These are phyloP conservation scores for Meteorus sp. DNA, from an alignment of 1,140 invertebrate genomes.

Conservation along the genomic window DNA sequence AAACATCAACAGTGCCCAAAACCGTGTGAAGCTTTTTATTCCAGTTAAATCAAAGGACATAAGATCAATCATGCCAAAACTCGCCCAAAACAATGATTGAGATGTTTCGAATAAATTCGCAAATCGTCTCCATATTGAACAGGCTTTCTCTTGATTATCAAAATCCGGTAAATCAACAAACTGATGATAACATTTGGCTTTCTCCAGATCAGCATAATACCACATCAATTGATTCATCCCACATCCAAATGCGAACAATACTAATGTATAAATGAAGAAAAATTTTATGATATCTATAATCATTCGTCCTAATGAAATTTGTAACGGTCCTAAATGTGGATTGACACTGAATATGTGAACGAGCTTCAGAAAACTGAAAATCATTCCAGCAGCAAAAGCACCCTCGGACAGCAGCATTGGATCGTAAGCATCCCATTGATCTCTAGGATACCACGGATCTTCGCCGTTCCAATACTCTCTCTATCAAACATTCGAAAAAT, in stretches of 20 bases:
- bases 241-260: slow-evolving; percentile 87
- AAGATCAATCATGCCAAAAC: slow-evolving; percentile 88
- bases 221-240: slow-evolving; percentile 91
- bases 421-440: slow-evolving; percentile 91
- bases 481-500: slow-evolving; percentile 50
- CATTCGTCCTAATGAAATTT: slow-evolving; percentile 88
- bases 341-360: slow-evolving; percentile 96
- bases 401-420: slow-evolving; percentile 93
- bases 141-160: slow-evolving; percentile 78
- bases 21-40: slow-evolving; percentile 85
- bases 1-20: slow-evolving; percentile 86
- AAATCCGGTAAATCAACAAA: slow-evolving; percentile 73
- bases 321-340: slow-evolving; percentile 88
- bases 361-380: slow-evolving; percentile 89
- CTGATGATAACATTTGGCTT: slow-evolving; percentile 77
- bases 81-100: slow-evolving; percentile 92
- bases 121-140: slow-evolving; percentile 82
- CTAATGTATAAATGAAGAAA: slow-evolving; percentile 89
- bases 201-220: slow-evolving; percentile 93
- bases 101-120: slow-evolving; percentile 91
- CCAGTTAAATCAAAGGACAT: slow-evolving; percentile 82
- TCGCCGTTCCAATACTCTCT: slow-evolving; percentile 71
- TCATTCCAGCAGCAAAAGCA: slow-evolving; percentile 92
- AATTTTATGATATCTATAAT: slow-evolving; percentile 93
- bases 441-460: slow-evolving; percentile 80